Evolutionary conservation across 2,113 vertebrate species (phyloP), one percentile per base, ranked within the genome.

Genomic region (Istiophorus platypterus): DNA sequence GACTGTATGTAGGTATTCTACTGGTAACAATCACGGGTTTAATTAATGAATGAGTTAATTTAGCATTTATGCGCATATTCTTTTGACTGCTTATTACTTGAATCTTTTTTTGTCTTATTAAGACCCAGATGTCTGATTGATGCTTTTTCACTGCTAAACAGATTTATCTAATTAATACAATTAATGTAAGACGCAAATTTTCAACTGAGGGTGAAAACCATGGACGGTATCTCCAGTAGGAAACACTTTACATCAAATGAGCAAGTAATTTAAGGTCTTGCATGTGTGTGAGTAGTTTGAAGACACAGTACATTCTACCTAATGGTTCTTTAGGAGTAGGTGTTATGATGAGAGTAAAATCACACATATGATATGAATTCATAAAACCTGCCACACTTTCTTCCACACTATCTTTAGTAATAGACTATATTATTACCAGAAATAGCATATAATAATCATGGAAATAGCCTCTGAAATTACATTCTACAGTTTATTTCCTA

Each of bases 141-240:
- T 81, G 72, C 86, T 88, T 95, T 95, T 89, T 81, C 81, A 87
- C 83, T 90, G 58, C 70, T 71, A 84, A 94, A 93, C 91, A 90
- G 89, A 95, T 93, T 93, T 91, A 87, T 95, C 89, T 92, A 93
- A 96, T 95, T 96, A 94, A 95, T 93, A 92, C n/a, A n/a, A n/a
- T n/a, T n/a, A n/a, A n/a, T 94, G 89, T 94, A 92, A 95, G 65
- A 51, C 39, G 49, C 71, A 68, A 72, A 63, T 79, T 84, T 84
- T 54, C 58, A 56, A 52, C 76, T 58, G 56, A 74, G 77, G 85
- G 70, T 62, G 68, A 85, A 70, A 72, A 41, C 76, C 39, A 34
- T 18, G 49, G 54, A 65, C 31, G 11, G 39, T 61, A 59, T 65
- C 57, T 57, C 72, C 61, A 27, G 73, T 94, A 94, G 93, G 90